phyloP scores from a whole-genome alignment of 2,113 vertebrate species.

The Rhinoderma darwinii region DNA sequence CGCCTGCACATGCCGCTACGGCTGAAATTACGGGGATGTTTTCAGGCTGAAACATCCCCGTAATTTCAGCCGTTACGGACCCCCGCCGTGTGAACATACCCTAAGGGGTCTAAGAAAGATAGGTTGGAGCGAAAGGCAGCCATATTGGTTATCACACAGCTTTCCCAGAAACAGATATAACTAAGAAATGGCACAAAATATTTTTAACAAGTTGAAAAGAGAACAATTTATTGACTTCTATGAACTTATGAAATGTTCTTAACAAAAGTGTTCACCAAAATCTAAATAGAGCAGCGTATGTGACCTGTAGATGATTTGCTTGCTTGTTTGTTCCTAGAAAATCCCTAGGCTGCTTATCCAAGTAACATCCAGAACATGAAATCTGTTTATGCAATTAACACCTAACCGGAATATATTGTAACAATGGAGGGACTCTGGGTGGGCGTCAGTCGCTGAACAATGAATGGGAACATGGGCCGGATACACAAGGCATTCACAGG shows the following conservation, averaged over 20 bases:
- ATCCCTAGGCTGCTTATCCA: slow-evolving; percentile 14
- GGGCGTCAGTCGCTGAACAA: slow-evolving; percentile 41
- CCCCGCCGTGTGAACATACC: no score
- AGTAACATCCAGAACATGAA: slow-evolving; percentile 29
- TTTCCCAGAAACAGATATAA: no score
- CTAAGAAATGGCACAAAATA: no score
- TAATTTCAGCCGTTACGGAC: no score
- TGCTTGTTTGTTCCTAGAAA: slow-evolving; percentile 29
- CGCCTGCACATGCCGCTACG: no score
- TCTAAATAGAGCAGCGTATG: neutral
- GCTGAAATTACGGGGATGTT: no score
- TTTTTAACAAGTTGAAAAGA: neutral
- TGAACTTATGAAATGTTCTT: neutral
- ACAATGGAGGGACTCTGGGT: slow-evolving; percentile 35
- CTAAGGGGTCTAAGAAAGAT: no score
- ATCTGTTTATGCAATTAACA: slow-evolving; percentile 54
- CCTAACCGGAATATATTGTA: slow-evolving; percentile 19
- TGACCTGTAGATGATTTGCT: slow-evolving; percentile 14
- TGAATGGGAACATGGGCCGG: slow-evolving; percentile 14
- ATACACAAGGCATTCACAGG: slow-evolving; percentile 18
- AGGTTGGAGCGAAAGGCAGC: no score
- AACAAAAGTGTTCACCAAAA: neutral
- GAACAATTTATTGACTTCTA: neutral
- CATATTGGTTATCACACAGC: no score
- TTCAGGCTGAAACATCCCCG: no score